Conservation (phyloP, 2,888 invertebrate genomes). For the Acanthoscelides obtectus region DNA sequence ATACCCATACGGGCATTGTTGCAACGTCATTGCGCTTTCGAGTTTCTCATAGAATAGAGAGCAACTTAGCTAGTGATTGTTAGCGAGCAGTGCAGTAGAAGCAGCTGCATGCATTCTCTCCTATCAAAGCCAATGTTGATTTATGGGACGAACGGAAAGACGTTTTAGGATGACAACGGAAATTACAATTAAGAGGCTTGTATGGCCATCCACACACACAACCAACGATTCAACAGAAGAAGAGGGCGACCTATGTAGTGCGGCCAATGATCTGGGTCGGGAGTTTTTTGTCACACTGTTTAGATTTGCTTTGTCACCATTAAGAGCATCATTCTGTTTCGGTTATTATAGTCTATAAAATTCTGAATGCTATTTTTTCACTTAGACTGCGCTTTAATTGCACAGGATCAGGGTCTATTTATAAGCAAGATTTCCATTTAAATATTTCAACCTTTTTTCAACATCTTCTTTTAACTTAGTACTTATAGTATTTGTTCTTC, state of each 20-base stretch:
- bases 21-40: not conserved
- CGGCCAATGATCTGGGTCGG: not conserved
- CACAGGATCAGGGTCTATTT: no score
- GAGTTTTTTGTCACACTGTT: not conserved
- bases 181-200: not conserved
- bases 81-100: not conserved
- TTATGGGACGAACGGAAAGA: not conserved
- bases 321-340: no score
- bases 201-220: not conserved
- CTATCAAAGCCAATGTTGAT: not conserved
- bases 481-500: no score
- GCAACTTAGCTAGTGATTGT: not conserved
- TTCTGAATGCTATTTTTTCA: no score
- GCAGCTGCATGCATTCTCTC: not conserved
- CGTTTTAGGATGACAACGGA: not conserved
- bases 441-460: no score
- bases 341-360: no score
- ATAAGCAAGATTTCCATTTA: no score
- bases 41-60: not conserved
- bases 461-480: no score
- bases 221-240: not conserved
- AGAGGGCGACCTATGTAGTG: not conserved
- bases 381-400: no score
- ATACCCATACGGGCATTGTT: not conserved
- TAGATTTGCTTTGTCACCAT: not conserved